Conservation (phyloP, 2,888 invertebrate species). For the Oscheius onirici region DNA sequence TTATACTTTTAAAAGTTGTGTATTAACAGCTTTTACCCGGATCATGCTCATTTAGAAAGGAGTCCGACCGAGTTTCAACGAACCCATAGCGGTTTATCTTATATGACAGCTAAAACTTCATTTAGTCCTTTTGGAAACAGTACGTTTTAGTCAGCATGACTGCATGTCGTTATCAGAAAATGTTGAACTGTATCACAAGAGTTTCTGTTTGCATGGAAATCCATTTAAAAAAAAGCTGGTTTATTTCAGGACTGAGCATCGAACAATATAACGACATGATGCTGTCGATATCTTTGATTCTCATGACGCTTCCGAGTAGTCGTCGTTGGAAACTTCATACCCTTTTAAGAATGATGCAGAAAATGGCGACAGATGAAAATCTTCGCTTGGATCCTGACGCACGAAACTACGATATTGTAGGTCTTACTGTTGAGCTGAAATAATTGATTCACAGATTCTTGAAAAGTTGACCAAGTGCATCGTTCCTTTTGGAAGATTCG, state of each 20-base stretch:
- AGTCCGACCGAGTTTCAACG: neutral
- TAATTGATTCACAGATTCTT: conserved; percentile 14
- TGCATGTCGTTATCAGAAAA: neutral
- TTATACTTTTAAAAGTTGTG: neutral
- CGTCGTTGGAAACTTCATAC: conserved; percentile 13
- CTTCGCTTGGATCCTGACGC: conserved; percentile 6
- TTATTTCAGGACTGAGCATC: neutral
- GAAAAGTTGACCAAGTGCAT: conserved; percentile 5
- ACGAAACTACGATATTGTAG: conserved; percentile 19
- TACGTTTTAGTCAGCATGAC: neutral
- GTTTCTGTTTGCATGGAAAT: conserved; percentile 2
- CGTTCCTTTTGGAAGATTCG: neutral
- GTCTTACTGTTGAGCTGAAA: neutral
- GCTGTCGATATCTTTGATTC: conserved; percentile 15
- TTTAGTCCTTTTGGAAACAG: conserved; percentile 8
- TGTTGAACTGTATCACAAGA: neutral
- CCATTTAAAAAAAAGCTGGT: neutral
- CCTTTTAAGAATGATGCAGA: conserved; percentile 24
- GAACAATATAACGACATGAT: neutral
- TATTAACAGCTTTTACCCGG: neutral
- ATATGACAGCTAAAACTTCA: neutral
- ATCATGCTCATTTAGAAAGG: too few species aligned
- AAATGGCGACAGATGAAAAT: conserved; percentile 19
- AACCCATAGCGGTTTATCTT: neutral
- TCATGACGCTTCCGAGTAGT: conserved; percentile 8